Base-by-base conservation (phyloP, 2,888 invertebrate genomes). In the Muscina levida region DNA sequence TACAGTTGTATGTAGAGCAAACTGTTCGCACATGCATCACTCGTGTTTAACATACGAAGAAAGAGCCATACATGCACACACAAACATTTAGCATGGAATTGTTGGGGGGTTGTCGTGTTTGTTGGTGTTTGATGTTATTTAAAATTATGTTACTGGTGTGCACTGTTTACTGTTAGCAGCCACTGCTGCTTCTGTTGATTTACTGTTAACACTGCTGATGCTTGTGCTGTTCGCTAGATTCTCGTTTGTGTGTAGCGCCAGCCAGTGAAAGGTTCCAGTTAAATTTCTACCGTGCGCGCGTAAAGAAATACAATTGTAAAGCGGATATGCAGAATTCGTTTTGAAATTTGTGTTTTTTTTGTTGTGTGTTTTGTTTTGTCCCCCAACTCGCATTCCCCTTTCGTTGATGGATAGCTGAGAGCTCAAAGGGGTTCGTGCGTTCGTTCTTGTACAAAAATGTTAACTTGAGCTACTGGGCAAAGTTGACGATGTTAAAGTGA, bases 281-380 rank as follows among this genome's bases (percentile, higher is more conserved):
- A 82, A 82, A 82, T 78, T 83, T 83, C 76, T 73, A 82, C 56
- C 83, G 84, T 85, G 82, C 82, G 83, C 84, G 83, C 80, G 83
- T 82, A 79, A 83, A 75, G 83, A 83, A 85, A 84, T 78, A 84
- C 82, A 84, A 83, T 82, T 83, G 83, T 81, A 75, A 82, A 83
- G 77, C 79, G 84, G 82, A 79, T 74, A 79, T 79, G 75, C 82
- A 80, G 83, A 84, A 82, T 82, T 83, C 83, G 82, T 79, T 82
- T 84, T 83, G 57, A 85, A 79, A 84, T 84, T 82, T 86, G 83
- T 83, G 80, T 78, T 80, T 73, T 62, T 75, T 62, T 75, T 80
- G 37, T 42, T 67, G 15, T 67, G 39, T 31, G 8, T 31, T 31
- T 51, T 56, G 42, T 48, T 67, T 67, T 22, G 39, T 62, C 19